Base-by-base conservation (phyloP, 2,797 vertebrate species). In the Pipistrellus pygmaeus region DNA sequence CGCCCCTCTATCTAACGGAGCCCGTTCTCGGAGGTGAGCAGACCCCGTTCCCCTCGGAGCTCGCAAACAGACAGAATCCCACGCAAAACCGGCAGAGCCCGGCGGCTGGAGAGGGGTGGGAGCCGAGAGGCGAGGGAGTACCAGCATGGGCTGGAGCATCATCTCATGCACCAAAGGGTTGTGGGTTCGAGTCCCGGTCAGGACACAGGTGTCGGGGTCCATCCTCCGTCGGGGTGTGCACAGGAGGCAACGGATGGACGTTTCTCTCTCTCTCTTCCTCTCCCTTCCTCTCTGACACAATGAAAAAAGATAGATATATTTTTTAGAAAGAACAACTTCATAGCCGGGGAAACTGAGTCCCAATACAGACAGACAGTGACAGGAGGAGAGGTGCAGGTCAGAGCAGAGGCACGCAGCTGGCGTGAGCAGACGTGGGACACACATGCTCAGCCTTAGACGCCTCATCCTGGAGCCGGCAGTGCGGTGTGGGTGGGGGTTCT, bases 11-110 rank as follows among this genome's bases (percentile, higher is more conserved):
- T 88, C 83, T 76, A 41, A 41, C 7, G 38, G 6, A 41, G 38
- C 38, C 38, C 90, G 72, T 35, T 27, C 73, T 48, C 55, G 48
- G 62, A 90, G 44, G 44, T 77, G 96, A 92, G 64, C 23, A 66
- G 51, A 64, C 20, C 46, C 68, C 25, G 4, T 18, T 14, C 35
- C 72, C 15, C 60, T 38, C 15, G 51, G n/a, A 87, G 48, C 69
- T 91, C 91, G 62, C 62, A 76, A 78, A 88, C 68, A 78, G 35
- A 48, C 46, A 71, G 57, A 72, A 85, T 60, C 51, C 46, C 48
- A 68, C 44, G 68, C 73, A 87, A 80, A 38, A 18, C 32, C 46
- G 35, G 2, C 1, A 2, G 15, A 53, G 11, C 32, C 69, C 8
- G 15, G 23, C 9, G 44, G 13, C 27, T 4, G 23, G 55, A 23